Percentiles rank a stretch among this genome's conserved stretches.
Evolutionary conservation across 2,888 invertebrate genomes (phyloP).

Genomic region (Synanthedon formicaeformis): DNA sequence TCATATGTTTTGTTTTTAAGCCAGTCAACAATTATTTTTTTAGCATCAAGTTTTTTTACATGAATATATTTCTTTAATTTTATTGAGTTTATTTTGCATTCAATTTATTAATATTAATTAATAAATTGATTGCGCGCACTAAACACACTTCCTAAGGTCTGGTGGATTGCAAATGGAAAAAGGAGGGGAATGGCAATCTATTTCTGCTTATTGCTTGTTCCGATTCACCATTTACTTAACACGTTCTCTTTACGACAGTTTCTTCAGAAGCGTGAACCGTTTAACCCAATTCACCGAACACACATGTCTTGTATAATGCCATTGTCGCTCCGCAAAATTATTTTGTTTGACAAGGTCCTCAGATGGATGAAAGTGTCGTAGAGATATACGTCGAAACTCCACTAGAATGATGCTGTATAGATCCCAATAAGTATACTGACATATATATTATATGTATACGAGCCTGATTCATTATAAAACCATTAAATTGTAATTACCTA

Average conservation of each 20-base stretch:
- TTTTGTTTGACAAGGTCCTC: neutral
- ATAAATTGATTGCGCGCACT: conserved; percentile 6
- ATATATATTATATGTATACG: too few species aligned
- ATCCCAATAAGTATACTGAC: too few species aligned
- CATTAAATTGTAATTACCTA: too few species aligned
- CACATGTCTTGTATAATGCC: neutral
- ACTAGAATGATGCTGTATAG: too few species aligned
- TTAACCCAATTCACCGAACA: conserved; percentile 5
- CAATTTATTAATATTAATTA: neutral
- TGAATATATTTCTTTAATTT: too few species aligned
- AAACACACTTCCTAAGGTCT: conserved; percentile 10
- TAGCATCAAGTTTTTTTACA: too few species aligned
- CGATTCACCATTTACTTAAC: conserved; percentile 13
- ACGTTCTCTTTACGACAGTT: conserved; percentile 6
- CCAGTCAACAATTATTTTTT: too few species aligned
- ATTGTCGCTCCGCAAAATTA: neutral
- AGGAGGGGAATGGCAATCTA: conserved; percentile 37
- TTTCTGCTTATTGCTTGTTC: conserved; percentile 32
- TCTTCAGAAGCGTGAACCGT: conserved; percentile 7
- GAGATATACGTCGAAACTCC: too few species aligned
- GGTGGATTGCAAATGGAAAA: conserved; percentile 42
- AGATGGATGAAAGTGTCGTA: too few species aligned
- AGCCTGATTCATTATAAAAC: too few species aligned
- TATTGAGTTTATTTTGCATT: too few species aligned
- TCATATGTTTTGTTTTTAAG: too few species aligned